Evolutionary conservation across 1,140 invertebrate species (phyloP), one percentile per base, ranked within the genome.

Genomic region (Euura lappo): DNA sequence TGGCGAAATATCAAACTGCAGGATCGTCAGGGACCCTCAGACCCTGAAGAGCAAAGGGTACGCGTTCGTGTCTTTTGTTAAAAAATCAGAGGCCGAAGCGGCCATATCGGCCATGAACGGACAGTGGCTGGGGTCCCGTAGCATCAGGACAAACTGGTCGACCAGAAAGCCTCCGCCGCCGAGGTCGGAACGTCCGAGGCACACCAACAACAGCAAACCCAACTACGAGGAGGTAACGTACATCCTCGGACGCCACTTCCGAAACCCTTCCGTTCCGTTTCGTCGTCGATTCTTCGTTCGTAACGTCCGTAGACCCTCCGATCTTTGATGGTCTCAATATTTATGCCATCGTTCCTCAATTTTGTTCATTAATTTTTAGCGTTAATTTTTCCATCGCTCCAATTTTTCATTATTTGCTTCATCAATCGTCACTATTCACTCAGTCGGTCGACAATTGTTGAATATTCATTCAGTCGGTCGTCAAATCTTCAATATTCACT

Each of bases 81-180:
- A 99, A 88, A 99, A 99, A 90, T 94, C 96, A 82, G 98, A 99
- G 86, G 99, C 99, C 5, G 98, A 99, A 88, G 95, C 94, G 79
- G 99, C 99, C 70, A 99, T 99, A 76, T 91, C 93, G 72, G 93
- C 95, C 69, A 99, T 99, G 99, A 99, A 99, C 87, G 98, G 98
- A 6, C 98, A 99, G 86, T 99, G 98, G 98, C 90, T 99, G 65
- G 99, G 99, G 3, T 97, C 95, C 69, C 91, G 98, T 76, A 97
- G 97, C 82, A 99, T 99, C 89, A 92, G 98, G 84, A 99, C 99
- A 76, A 99, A 99, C 88, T 99, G 98, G 98, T 99, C 98, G 6
- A 99, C 98, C 11, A 93, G 98, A 79, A 99, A 99, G 89, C 94
- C 98, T 71, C 93, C 97, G 71, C 91, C 95, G 78, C 92, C 95